These are phyloP conservation scores for Ditula angustiorana DNA, from an alignment of 2,888 invertebrate species.

Conservation along the genomic window DNA sequence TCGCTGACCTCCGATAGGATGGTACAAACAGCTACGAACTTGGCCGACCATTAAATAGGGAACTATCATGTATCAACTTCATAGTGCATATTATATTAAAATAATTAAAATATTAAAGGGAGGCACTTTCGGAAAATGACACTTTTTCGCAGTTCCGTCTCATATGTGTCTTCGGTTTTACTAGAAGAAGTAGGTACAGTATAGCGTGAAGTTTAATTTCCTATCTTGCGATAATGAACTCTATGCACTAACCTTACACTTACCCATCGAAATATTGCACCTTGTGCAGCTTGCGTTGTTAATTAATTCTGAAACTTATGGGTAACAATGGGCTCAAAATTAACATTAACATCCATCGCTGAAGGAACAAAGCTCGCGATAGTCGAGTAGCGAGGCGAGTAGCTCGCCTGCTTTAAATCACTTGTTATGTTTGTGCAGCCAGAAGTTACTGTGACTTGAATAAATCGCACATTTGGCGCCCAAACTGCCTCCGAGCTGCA, in stretches of 20 bases:
- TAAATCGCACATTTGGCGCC: conserved; percentile 56
- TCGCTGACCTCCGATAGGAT: no score
- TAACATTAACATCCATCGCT: conserved; percentile 56
- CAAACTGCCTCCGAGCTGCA: conserved; percentile 13
- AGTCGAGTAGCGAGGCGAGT: conserved; percentile 50
- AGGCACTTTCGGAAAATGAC: no score
- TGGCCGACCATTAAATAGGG: no score
- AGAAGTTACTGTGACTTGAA: conserved; percentile 51
- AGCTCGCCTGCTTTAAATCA: conserved; percentile 53
- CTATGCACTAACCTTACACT: background rate
- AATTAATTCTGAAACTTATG: conserved; percentile 70
- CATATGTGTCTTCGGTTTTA: no score
- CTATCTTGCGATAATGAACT: no score
- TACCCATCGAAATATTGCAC: background rate
- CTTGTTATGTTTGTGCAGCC: conserved; percentile 59
- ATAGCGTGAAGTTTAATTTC: no score
- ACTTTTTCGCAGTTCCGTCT: no score
- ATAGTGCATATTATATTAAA: no score
- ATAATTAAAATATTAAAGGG: no score
- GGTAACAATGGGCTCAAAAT: conserved; percentile 61
- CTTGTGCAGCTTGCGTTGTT: conserved; percentile 40
- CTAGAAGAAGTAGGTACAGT: no score
- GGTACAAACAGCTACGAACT: no score
- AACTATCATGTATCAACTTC: no score
- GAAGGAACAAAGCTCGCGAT: conserved; percentile 50